A percentile compares a stretch with the other conserved stretches of the same genome.
Conservation (phyloP, 2,797 vertebrate species). For the Sebastiscus tertius region DNA sequence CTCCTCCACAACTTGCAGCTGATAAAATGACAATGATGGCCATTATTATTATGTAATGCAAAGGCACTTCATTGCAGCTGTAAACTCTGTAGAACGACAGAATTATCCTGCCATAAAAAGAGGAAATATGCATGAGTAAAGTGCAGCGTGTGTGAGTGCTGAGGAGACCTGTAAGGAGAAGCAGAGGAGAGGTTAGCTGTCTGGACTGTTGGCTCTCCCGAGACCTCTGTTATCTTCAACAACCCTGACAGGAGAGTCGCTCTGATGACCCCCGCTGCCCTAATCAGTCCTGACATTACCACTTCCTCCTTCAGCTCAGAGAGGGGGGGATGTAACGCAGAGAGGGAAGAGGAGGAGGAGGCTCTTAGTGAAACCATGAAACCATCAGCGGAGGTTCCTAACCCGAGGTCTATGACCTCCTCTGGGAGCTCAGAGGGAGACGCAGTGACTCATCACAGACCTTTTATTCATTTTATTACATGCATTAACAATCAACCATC, state of each 20-base stretch:
- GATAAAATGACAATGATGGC: neutral
- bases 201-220: slow-evolving; percentile 20
- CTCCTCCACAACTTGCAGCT: neutral
- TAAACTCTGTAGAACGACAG: neutral
- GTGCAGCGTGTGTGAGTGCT: neutral
- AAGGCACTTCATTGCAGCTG: too few relatives aligned
- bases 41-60: too few relatives aligned
- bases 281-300: slow-evolving; percentile 65
- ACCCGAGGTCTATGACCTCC: slow-evolving; percentile 6
- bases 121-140: neutral
- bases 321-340: neutral
- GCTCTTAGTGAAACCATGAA: neutral
- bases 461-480: neutral
- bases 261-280: slow-evolving; percentile 27
- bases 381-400: neutral
- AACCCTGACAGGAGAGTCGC: slow-evolving; percentile 46
- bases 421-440: slow-evolving; percentile 13
- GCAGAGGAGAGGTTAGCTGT: slow-evolving; percentile 18
- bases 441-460: slow-evolving; percentile 4
- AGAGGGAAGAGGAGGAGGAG: neutral
- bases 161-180: neutral
- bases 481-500: neutral
- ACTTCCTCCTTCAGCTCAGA: slow-evolving; percentile 46
- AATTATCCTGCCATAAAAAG: neutral
- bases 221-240: slow-evolving; percentile 44